phyloP scores from a whole-genome alignment of 2,888 invertebrate species.

The Phaonia tiefii region DNA sequence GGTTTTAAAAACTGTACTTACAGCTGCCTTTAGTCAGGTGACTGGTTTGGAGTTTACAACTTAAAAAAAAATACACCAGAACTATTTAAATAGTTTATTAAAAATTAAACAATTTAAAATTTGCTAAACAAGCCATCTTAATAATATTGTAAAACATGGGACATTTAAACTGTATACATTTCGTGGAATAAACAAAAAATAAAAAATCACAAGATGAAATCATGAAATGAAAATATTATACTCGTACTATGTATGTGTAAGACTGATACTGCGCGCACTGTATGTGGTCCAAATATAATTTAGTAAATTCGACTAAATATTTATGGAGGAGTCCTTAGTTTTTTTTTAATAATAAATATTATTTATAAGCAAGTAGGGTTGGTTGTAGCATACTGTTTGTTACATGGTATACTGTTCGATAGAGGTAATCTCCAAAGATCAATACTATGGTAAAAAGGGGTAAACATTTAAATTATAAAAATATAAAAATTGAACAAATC shows the following conservation, averaged over 20 bases:
- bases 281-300: too few relatives aligned
- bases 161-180: slow-evolving; percentile 4
- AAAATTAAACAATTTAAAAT: slow-evolving; percentile 55
- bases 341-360: too few relatives aligned
- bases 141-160: slow-evolving; percentile 8
- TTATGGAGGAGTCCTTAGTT: too few relatives aligned
- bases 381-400: too few relatives aligned
- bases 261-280: not conserved
- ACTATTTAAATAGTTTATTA: slow-evolving; percentile 50
- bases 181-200: not conserved
- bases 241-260: not conserved
- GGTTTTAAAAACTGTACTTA: too few relatives aligned
- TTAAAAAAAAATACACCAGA: too few relatives aligned
- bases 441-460: not conserved
- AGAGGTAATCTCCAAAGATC: not conserved
- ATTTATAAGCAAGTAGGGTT: too few relatives aligned
- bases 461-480: too few relatives aligned
- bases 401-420: slow-evolving; percentile 14
- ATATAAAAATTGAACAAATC: too few relatives aligned
- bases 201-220: not conserved
- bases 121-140: slow-evolving; percentile 50
- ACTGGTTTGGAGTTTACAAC: too few relatives aligned
- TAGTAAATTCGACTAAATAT: too few relatives aligned
- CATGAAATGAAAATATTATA: slow-evolving; percentile 9
- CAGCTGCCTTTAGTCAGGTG: too few relatives aligned